Percentiles rank a stretch among this genome's conserved stretches.
phyloP scores from a whole-genome alignment of 2,797 vertebrate genomes.

The Danio jaintianensis region DNA sequence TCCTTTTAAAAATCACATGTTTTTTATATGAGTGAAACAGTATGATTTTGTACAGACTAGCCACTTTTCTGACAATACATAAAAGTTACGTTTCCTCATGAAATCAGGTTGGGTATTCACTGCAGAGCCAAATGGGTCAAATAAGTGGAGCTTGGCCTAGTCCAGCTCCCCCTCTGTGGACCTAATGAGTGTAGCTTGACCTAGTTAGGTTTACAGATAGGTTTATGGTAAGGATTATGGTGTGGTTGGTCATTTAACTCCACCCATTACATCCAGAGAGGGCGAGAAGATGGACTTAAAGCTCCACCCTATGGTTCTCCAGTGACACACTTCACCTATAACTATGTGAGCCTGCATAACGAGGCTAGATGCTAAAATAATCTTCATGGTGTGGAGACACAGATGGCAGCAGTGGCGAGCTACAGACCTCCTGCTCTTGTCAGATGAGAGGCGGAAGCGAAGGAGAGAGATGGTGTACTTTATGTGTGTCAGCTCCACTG shows the following conservation, averaged over 20 bases:
- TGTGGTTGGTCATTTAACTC: background rate
- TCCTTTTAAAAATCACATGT: too few relatives aligned
- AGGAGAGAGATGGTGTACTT: slow-evolving; percentile 39
- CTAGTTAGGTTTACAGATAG: background rate
- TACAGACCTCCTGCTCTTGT: slow-evolving; percentile 47
- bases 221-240: background rate
- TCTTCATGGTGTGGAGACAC: slow-evolving; percentile 19
- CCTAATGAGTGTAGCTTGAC: background rate
- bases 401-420: slow-evolving; percentile 43
- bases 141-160: background rate
- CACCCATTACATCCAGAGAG: too few relatives aligned
- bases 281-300: too few relatives aligned
- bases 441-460: slow-evolving; percentile 41
- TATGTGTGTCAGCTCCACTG: slow-evolving; percentile 67
- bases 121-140: background rate
- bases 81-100: too few relatives aligned
- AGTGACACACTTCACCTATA: background rate
- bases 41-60: too few relatives aligned
- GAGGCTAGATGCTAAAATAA: slow-evolving; percentile 53
- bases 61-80: too few relatives aligned
- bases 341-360: slow-evolving; percentile 8
- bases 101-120: too few relatives aligned
- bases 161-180: background rate
- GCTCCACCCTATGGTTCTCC: too few relatives aligned
- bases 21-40: too few relatives aligned